Base-by-base conservation (phyloP, 2,113 vertebrate genomes). In the Cynocephalus volans region DNA sequence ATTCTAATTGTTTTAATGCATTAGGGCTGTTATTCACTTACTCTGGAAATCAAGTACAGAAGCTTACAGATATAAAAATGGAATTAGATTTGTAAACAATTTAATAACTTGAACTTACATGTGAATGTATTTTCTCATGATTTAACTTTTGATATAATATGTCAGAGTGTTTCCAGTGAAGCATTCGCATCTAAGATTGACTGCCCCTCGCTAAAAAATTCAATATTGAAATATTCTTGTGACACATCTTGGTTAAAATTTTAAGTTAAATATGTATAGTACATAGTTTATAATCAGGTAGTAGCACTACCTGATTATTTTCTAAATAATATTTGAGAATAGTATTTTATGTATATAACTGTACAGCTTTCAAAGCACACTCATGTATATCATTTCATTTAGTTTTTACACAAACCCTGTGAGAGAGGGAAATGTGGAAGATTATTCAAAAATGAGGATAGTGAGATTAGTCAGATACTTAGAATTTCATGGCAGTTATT, bases 41-140 rank as follows among this genome's bases (percentile, higher is more conserved):
- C 62, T 93, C 36, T 86, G 31, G 26, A 69, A 96, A 93, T 86
- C 56, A 54, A 94, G 45, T 31, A 75, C 33, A 93, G 64, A 88
- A 90, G 11, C 28, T 92, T 81, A 67, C 10, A 28, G 17, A 82
- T 90, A 3, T 69, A 79, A 95, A 95, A 86, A 69, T 69, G 19
- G 6, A 90, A 26, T 85, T 23, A 41, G 33, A 36, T 79, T 94
- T 86, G 2, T 70, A 88, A 96, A 82, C 64, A 75, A 7, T 72
- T 92, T 90, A 93, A 50, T 91, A 92, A 83, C 11, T 84, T 83
- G 11, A 89, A 14, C 31, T 79, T 88, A 84, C 60, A 65, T 60
- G 15, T n/a, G 92, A 36, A 92, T 94, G 50, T 60, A 56, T 54
- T 84, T 75, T 97, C 83, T 69, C 26, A 95, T 69, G 24, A 82